phyloP scores from a whole-genome alignment of 2,113 vertebrate species.

The Phalacrocorax pelagicus region DNA sequence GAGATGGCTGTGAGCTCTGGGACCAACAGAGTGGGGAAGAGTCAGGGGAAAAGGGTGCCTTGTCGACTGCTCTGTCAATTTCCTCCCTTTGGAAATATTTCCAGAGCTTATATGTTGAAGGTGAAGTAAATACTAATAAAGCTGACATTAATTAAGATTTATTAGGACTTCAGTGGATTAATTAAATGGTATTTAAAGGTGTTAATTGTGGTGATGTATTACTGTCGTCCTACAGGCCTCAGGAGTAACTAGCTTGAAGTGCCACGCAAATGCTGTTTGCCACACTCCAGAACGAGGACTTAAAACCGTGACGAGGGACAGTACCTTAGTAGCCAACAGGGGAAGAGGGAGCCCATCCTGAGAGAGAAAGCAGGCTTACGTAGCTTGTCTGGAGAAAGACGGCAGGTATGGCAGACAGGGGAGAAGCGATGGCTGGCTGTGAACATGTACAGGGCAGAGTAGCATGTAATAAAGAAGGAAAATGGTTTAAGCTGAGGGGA shows the following conservation, averaged over 20 bases:
- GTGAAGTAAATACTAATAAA: conserved; percentile 40
- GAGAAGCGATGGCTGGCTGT: background rate
- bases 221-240: background rate
- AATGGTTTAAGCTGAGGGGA: background rate
- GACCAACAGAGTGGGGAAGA: background rate
- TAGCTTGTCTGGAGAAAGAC: background rate
- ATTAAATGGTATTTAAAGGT: background rate
- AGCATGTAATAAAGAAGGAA: background rate
- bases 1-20: background rate
- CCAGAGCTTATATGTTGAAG: background rate
- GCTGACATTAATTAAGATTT: conserved; percentile 13
- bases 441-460: background rate
- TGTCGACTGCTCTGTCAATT: background rate
- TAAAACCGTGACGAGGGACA: background rate
- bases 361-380: background rate
- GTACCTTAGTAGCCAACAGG: background rate
- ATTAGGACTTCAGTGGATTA: background rate
- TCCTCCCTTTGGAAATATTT: background rate
- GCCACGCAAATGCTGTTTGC: background rate
- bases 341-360: background rate
- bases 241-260: background rate
- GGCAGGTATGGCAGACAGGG: rapidly evolving
- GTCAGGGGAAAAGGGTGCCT: background rate
- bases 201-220: background rate
- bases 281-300: background rate